phyloP scores from a whole-genome alignment of 2,797 vertebrate species.

The Astyanax mexicanus region DNA sequence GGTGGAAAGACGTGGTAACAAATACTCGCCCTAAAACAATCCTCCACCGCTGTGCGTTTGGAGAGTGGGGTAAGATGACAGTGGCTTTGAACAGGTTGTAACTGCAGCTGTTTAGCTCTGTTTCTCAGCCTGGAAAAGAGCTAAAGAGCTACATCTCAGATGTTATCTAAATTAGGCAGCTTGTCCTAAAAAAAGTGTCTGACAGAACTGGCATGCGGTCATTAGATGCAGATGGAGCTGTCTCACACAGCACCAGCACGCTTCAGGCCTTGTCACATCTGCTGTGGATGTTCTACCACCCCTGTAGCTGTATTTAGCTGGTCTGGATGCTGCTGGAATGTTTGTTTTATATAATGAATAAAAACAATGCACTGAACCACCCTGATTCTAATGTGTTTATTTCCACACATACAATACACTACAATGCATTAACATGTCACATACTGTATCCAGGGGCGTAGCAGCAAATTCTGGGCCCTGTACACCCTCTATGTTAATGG shows the following conservation, averaged over 20 bases:
- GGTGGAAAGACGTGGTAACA: constrained; percentile 62
- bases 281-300: constrained; percentile 39
- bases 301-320: constrained; percentile 22
- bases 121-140: constrained; percentile 51
- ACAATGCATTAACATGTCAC: no score
- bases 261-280: constrained; percentile 64
- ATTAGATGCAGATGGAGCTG: constrained; percentile 70
- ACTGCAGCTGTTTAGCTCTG: constrained; percentile 44
- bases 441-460: no score
- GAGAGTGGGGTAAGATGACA: constrained; percentile 58
- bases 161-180: constrained; percentile 63
- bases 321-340: constrained; percentile 23
- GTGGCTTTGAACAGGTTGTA: constrained; percentile 60
- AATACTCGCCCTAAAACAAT: constrained; percentile 62
- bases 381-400: no score
- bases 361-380: not conserved
- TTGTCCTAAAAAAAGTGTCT: constrained; percentile 65
- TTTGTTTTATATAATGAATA: not conserved
- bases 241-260: constrained; percentile 54
- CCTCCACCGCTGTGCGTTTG: constrained; percentile 50
- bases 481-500: no score
- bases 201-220: constrained; percentile 66
- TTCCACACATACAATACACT: no score
- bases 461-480: no score
- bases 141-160: constrained; percentile 47